Conservation (phyloP, 2,888 invertebrate genomes). For the Trichacis sp. region DNA sequence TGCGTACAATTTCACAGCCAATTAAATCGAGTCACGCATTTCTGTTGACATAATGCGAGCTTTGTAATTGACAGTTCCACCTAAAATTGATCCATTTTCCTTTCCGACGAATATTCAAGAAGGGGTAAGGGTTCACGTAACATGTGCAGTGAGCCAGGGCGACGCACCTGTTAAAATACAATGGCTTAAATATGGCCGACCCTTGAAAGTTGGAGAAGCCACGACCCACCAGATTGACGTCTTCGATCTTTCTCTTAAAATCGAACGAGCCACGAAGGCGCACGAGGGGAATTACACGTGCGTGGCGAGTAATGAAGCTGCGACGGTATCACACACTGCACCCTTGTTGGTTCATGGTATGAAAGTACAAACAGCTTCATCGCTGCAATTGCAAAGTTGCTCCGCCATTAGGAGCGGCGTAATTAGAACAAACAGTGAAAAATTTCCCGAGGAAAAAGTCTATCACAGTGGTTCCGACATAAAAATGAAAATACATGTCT, state of each 20-base stretch:
- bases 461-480: conserved; percentile 19
- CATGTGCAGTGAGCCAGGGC: conserved; percentile 71
- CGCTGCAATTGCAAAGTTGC: conserved; percentile 12
- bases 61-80: conserved; percentile 69
- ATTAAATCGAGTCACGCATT: not conserved
- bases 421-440: not conserved
- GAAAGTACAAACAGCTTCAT: conserved; percentile 31
- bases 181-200: conserved; percentile 73
- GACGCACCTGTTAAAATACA: conserved; percentile 72
- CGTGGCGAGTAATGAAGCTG: conserved; percentile 70
- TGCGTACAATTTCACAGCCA: not conserved
- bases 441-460: too few relatives aligned
- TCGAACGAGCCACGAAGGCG: conserved; percentile 70
- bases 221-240: conserved; percentile 62
- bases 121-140: conserved; percentile 70
- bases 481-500: too few relatives aligned
- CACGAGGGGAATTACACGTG: conserved; percentile 72
- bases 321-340: conserved; percentile 68
- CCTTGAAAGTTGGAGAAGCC: conserved; percentile 67
- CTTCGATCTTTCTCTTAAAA: conserved; percentile 69
- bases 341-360: conserved; percentile 71
- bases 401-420: not conserved
- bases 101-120: conserved; percentile 69
- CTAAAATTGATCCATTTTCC: conserved; percentile 71
- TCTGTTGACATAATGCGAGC: conserved; percentile 22